A percentile compares a stretch with the other conserved stretches of the same genome.
Conservation (phyloP, 2,888 invertebrate genomes). For the Antheraea yamamai region DNA sequence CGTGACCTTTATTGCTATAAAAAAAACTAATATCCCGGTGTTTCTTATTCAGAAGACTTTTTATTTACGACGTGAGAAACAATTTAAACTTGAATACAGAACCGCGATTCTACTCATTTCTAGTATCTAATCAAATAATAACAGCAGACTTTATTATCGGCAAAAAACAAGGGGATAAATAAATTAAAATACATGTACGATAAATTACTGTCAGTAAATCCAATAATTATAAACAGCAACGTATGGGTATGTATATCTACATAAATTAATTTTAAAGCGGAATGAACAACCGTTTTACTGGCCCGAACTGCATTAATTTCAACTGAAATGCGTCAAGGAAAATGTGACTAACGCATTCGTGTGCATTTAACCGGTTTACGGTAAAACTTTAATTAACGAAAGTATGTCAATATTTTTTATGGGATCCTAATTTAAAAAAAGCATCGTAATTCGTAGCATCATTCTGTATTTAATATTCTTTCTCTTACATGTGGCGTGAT, state of each 20-base stretch:
- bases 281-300: constrained; percentile 35
- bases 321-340: constrained; percentile 32
- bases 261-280: background rate
- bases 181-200: no score
- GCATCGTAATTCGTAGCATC: background rate
- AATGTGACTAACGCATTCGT: constrained; percentile 29
- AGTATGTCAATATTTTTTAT: constrained; percentile 8
- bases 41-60: no score
- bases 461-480: background rate
- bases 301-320: constrained; percentile 36
- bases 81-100: no score
- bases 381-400: background rate
- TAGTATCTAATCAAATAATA: no score
- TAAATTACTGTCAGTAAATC: background rate
- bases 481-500: background rate
- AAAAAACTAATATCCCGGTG: no score
- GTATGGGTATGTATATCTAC: background rate
- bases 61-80: no score
- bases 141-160: no score
- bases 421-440: background rate
- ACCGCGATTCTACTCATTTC: no score
- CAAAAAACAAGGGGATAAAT: no score
- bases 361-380: constrained; percentile 24
- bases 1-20: no score
- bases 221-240: background rate